Base-by-base conservation (phyloP, 30 jellyfish, hydroid and myxozoan species). In the Aurelia coerulea region DNA sequence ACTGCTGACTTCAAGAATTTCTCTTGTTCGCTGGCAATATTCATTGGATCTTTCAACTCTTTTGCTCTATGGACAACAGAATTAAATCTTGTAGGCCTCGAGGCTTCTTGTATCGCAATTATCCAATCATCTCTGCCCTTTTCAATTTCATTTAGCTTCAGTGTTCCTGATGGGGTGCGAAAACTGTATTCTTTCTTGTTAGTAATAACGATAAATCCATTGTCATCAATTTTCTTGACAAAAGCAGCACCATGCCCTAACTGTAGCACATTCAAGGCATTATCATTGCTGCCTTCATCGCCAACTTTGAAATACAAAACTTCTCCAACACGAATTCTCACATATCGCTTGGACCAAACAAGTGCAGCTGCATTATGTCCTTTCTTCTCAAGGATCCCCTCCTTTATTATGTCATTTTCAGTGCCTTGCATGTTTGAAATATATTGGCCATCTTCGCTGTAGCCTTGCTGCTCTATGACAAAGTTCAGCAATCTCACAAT, bases 361-460 rank as follows among this genome's bases (percentile, higher is more conserved):
- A 93, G 80, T 33, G 83, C 53, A 31, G 98, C 97, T 12, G 98
- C 98, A 68, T 93, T 93, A 56, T 87, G 98, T 12, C 98, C 98
- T 34, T 72, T 88, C 75, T 93, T 93, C 86, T 93, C 98, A 17
- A 93, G 65, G 34, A 87, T 17, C 13, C 94, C 97, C 74, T 93
- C 98, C 34, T 81, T 81, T 37, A 93, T 60, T 10, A 88, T 86
- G 18, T 84, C 88, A 65, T 65, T 35, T 10, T 67, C 88, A 17
- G 33, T 35, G 23, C 68, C 84, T 18, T 73, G 65, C 51, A 37
- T n/a, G 32, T 39, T 77, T 34, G 91, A 72, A 17, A 58, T 67
- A 59, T 83, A 69, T n/a, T 46, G 70, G 37, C 80, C 96, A 29
- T 19, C 82, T 31, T 67, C 88, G 23, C 86, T 73, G 64, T 54